Evolutionary conservation across 2,797 vertebrate genomes (phyloP), one percentile per base, ranked within the genome.

Genomic region (Hydrocynus forskahlii): DNA sequence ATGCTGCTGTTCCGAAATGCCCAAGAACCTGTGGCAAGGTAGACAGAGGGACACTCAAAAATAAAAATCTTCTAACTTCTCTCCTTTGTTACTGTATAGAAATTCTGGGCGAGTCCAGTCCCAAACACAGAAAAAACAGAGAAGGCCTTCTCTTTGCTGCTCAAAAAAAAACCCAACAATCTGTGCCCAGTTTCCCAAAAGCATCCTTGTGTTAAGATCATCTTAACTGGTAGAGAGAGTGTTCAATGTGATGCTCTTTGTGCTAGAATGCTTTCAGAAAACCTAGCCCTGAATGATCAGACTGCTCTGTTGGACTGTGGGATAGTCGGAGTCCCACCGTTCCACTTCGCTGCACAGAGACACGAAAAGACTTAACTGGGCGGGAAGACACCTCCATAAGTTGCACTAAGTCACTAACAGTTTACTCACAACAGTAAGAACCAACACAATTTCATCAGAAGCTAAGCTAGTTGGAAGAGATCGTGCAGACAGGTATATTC

Each of bases 1-100:
- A 99, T 96, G 90, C 97, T 99, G 95, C 96, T 99, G 90, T 99
- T 99, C 82, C 94, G 95, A 60, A 94, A 86, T 0, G 93, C 92
- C 96, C 96, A 97, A 0, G 96, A 91, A 79, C 96, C 97, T 99
- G 91, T 59, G 81, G 86, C 75, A 71, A 55, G 78, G n/a, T 71
- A 60, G 45, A 73, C 50, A 59, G 43, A 21, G 48, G 21, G 60
- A 29, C 60, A 77, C 40, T 76, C 59, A 60, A 76, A 62, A 54
- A 80, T 35, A 35, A 83, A 81, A 71, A 19, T 54, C 59, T 62
- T 79, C 40, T 76, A 19, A 68, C 14, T 52, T 45, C 17, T 68
- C n/a, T 45, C 23, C 79, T 84, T 25, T 72, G 62, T 52, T 52
- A 64, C 19, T 55, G 57, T 64, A 50, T 12, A 54, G 43, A 64